Percentiles rank a stretch among this genome's conserved stretches.
phyloP scores from a whole-genome alignment of 2,113 vertebrate genomes.

The Clupea harengus region DNA sequence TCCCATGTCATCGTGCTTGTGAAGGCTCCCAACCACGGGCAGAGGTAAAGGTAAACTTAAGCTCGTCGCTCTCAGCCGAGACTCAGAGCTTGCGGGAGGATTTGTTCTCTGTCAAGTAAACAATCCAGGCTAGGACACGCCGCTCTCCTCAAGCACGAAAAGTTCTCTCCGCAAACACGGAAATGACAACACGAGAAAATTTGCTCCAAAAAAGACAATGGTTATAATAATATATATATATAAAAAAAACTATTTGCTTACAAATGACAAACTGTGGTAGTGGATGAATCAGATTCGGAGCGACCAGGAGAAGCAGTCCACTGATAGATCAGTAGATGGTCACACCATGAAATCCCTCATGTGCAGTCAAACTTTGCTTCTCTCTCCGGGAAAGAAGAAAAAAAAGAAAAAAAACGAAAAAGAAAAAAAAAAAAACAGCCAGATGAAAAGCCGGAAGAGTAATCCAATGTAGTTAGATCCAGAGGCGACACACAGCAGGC shows the following conservation, averaged over 20 bases:
- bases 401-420: background rate
- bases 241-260: background rate
- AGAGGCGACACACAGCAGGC: conserved; percentile 63
- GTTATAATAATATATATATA: background rate
- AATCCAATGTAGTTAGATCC: conserved; percentile 69
- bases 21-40: conserved; percentile 41
- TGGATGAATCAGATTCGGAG: conserved; percentile 2
- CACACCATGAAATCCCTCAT: background rate
- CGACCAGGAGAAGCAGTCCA: background rate
- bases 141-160: conserved; percentile 25
- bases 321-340: background rate
- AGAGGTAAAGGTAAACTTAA: conserved; percentile 4
- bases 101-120: conserved; percentile 62
- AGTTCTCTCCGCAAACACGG: conserved; percentile 31
- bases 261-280: background rate
- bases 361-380: conserved; percentile 10
- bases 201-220: background rate
- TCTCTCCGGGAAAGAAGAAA: background rate
- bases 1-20: conserved; percentile 57
- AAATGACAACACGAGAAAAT: background rate
- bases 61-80: background rate
- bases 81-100: conserved; percentile 17
- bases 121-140: background rate
- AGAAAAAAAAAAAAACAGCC: conserved; percentile 24
- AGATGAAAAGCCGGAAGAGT: conserved; percentile 51